Evolutionary conservation across 2,113 vertebrate species (phyloP), one percentile per base, ranked within the genome.

Genomic region (Diphyllodes magnificus): DNA sequence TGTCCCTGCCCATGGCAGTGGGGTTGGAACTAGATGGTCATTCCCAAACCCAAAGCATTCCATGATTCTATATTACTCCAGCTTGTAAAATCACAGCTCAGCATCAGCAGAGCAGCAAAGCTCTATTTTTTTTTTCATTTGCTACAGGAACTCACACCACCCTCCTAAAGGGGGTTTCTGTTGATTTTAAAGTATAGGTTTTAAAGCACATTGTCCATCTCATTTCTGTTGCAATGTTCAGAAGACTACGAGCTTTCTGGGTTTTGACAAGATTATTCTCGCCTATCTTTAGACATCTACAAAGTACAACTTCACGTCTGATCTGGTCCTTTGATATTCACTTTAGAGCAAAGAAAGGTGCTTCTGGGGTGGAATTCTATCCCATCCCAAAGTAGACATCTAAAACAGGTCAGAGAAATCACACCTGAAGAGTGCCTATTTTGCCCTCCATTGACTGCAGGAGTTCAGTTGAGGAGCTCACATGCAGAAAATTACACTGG

Each of bases 401-500:
- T 94, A 68, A 92, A 97, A 78, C 17, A 70, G 82, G 88, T 75
- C 86, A 92, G 49, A 68, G 56, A 90, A 92, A 92, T 80, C 1
- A 21, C 31, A 83, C 27, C 64, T 54, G 19, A 66, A 73, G 86
- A 81, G 5, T 27, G 21, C 56, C 79, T 88, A 2, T 66, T 90
- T 94, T 86, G 59, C 54, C 37, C 64, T 93, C 19, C 25, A n/a
- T 31, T 83, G 59, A 90, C 71, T 70, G 22, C 50, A 54, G 66
- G 66, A 90, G 79, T 76, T 79, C 40, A 85, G 53, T 11, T 50
- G 57, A 72, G 47, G 76, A 78, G 31, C 47, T 92, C 64, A 70
- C 63, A 73, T 16, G 47, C n/a, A 93, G 76, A 88, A 94, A 86
- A 88, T 60, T 47, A 50, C 56, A n/a, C 64, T 63, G 56, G 89